Base-by-base conservation (phyloP, 2,797 vertebrate genomes). In the Emydoidea blandingii region DNA sequence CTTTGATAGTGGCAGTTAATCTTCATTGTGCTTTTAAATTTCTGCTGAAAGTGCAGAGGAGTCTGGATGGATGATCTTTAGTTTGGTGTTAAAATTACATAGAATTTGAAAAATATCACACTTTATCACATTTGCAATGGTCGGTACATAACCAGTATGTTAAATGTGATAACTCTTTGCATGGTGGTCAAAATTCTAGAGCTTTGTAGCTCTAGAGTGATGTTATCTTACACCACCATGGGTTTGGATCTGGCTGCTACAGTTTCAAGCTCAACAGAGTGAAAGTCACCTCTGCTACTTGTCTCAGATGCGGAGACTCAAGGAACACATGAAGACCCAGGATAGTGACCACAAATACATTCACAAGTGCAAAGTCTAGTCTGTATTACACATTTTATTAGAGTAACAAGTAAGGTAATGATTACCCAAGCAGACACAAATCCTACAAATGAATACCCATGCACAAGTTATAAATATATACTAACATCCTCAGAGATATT, bases 71-170 rank as follows among this genome's bases (percentile, higher is more conserved):
- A 41, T 5, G 81, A 29, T 79, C 5, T 89, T 59, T 57, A 81
- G 5, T n/a, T 59, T 52, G 0, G 50, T 37, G 62, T 12, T 0
- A 1, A 1, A 83, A 27, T 31, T 41, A 31, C 27, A 19, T 31
- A 15, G 54, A 52, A 52, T 1, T 6, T 19, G 54, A 78, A 19
- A 59, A 79, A 52, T 41, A 5, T 25, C 12, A 79, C n/a, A 19
- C 62, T n/a, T 23, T 84, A 54, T 65, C 18, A 21, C 25, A 29
- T 37, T 56, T 81, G 54, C 27, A 37, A 6, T 50, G 41, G 21
- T 31, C 52, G 10, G 8, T 65, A 2, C 85, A 27, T 82, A 84
- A 90, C 25, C 18, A 86, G 15, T 11, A 18, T 81, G 50, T 56
- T 91, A 8, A 59, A 68, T 52, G 62, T 31, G 85, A 37, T 52